Evolutionary conservation across 2,113 vertebrate species (phyloP).

Genomic region (Sterna hirundo): DNA sequence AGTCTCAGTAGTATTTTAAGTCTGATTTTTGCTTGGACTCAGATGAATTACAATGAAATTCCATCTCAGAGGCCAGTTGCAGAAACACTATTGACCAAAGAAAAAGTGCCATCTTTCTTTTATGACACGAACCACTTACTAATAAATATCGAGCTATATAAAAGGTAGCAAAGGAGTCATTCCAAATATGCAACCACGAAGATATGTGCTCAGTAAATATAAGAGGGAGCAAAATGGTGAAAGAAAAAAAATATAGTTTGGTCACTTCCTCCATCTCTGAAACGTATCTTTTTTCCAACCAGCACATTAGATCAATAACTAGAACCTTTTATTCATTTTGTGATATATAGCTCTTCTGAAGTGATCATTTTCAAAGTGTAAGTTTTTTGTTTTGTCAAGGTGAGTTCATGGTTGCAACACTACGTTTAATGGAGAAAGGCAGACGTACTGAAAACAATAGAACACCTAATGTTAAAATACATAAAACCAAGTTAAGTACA

Average conservation of each 20-base stretch:
- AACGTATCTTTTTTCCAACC: neutral
- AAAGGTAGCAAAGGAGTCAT: neutral
- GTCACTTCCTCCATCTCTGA: neutral
- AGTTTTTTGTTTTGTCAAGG: neutral
- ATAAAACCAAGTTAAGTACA: neutral
- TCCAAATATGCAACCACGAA: neutral
- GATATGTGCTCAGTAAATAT: neutral
- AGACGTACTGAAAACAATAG: neutral
- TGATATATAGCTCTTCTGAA: neutral
- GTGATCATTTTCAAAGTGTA: neutral
- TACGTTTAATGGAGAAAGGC: neutral
- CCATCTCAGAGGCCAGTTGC: neutral
- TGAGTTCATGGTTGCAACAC: neutral
- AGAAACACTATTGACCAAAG: constrained; percentile 3
- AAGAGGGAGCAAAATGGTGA: neutral
- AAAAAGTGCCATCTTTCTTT: constrained; percentile 4
- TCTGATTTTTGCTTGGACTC: neutral
- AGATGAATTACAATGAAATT: constrained; percentile 33
- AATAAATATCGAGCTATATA: neutral
- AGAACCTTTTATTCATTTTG: neutral
- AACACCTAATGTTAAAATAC: neutral
- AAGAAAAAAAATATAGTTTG: neutral
- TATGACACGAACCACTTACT: neutral
- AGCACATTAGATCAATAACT: neutral
- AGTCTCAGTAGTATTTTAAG: neutral